These are phyloP conservation scores for Leucophenga maculata DNA, from an alignment of 2,888 invertebrate genomes.

Conservation along the genomic window DNA sequence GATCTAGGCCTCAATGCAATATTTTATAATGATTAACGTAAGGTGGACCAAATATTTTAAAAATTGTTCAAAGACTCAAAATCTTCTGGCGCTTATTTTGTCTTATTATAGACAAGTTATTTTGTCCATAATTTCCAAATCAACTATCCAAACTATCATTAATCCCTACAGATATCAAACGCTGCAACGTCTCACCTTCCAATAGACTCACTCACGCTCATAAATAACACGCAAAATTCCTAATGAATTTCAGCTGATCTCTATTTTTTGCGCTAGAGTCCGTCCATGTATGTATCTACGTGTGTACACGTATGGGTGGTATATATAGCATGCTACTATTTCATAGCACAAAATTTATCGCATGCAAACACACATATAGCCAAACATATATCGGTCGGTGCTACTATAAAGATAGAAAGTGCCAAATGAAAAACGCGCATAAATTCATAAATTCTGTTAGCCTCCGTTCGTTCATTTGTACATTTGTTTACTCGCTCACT, in stretches of 20 bases:
- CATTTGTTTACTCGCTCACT: conserved; percentile 24
- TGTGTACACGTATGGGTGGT: neutral
- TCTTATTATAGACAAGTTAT: no score
- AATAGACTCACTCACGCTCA: conserved; percentile 42
- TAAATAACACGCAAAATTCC: conserved; percentile 63
- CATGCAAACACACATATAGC: conserved; percentile 31
- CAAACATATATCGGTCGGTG: neutral
- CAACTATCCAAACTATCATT: no score
- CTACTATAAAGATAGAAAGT: no score
- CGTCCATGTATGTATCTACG: neutral
- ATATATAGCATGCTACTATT: conserved; percentile 52
- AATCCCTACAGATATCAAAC: no score
- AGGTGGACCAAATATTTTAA: no score
- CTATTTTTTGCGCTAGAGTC: conserved; percentile 8
- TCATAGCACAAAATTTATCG: conserved; percentile 61
- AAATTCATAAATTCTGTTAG: conserved; percentile 62
- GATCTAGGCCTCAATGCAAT: no score
- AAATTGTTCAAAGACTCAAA: no score
- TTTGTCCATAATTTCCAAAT: no score
- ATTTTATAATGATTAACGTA: no score
- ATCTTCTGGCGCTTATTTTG: no score
- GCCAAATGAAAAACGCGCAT: conserved; percentile 44
- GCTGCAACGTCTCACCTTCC: conserved; percentile 25
- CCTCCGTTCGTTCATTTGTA: neutral
- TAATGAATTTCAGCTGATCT: conserved; percentile 67